Base-by-base conservation (phyloP, 2,888 invertebrate genomes). In the Perizoma affinitatum region DNA sequence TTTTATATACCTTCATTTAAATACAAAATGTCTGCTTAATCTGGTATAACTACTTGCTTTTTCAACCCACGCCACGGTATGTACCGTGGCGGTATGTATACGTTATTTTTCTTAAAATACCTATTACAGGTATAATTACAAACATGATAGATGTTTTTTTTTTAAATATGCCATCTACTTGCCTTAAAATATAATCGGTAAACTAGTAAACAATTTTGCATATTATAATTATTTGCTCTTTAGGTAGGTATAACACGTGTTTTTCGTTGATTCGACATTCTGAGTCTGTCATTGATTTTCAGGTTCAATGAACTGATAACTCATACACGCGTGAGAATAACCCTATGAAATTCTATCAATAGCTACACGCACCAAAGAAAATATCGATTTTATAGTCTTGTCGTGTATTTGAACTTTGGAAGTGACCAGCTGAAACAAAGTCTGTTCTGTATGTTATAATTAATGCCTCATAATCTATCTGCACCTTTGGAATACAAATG, bases 21-120 rank as follows among this genome's bases (percentile, higher is more conserved):
- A 77, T 75, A 70, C 61, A 64, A 74, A 65, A 72, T 72, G 71
- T 76, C 68, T 73, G 72, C 71, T 70, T 79, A 74, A 71, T 69
- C 69, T 66, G 68, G 69, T 66, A 68, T 65, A 48, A 36, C 67
- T 72, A 68, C 53, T 57, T 55, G 55, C 44, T 54, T 40, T 51
- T 56, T 56, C 42, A 51, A 53, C 62, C 49, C 58, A 63, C 42
- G n/a, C n/a, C n/a, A n/a, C n/a, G n/a, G n/a, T n/a, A n/a, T n/a
- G n/a, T n/a, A n/a, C n/a, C n/a, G n/a, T n/a, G n/a, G n/a, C n/a
- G n/a, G 7, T 46, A 36, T 35, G 36, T 5, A 11, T 54, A 56
- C 52, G 22, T 48, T 61, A 61, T 72, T 69, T 67, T 70, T 70
- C 68, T 54, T 50, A 62, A 49, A 61, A 73, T 64, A 49, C 43